Percentiles rank a stretch among this genome's conserved stretches.
These are phyloP conservation scores for Augiades crinisus DNA, from an alignment of 2,888 invertebrate species.

Conservation along the genomic window DNA sequence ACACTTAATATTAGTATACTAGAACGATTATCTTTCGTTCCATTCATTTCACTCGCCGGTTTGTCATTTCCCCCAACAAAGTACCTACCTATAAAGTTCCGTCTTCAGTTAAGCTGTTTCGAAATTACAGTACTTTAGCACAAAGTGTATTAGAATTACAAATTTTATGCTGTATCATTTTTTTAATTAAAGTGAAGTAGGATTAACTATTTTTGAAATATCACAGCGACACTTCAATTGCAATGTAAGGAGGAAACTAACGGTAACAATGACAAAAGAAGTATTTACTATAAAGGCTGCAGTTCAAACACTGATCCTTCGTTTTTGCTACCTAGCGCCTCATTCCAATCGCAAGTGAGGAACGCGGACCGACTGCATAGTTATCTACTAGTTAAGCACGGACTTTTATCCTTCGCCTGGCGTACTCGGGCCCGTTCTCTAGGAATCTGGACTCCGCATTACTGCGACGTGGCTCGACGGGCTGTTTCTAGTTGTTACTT, in stretches of 20 bases:
- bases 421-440: constrained; percentile 1
- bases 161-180: too few relatives aligned
- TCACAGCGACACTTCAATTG: too few relatives aligned
- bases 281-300: not conserved
- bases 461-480: not conserved
- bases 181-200: too few relatives aligned
- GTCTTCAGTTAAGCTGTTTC: too few relatives aligned
- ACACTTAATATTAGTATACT: not conserved
- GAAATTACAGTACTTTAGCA: too few relatives aligned
- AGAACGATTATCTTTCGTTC: not conserved
- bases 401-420: constrained; percentile 18
- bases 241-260: too few relatives aligned
- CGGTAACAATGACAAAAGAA: not conserved
- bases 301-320: constrained; percentile 4
- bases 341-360: constrained; percentile 13
- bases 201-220: too few relatives aligned
- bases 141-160: too few relatives aligned
- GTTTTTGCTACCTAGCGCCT: constrained; percentile 6
- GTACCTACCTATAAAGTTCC: too few relatives aligned
- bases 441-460: constrained; percentile 14
- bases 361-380: constrained; percentile 23
- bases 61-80: too few relatives aligned
- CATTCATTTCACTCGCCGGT: too few relatives aligned
- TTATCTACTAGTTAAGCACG: constrained; percentile 20
- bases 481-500: not conserved